Evolutionary conservation across 2,888 invertebrate species (phyloP).

Genomic region (Lypha dubia): DNA sequence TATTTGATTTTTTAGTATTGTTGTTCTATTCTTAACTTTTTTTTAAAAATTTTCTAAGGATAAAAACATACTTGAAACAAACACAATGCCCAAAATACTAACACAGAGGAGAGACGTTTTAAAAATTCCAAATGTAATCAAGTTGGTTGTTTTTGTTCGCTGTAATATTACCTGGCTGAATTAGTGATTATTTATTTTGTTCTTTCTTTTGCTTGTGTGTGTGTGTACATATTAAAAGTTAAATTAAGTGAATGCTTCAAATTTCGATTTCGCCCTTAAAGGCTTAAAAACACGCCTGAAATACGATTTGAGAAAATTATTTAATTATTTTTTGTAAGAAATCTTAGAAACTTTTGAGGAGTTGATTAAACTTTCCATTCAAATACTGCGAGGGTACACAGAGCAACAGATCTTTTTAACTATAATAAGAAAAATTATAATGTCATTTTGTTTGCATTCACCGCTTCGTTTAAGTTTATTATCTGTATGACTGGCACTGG

Average conservation of each 20-base stretch:
- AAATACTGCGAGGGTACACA: background rate
- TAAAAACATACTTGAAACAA: background rate
- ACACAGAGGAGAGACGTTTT: constrained; percentile 37
- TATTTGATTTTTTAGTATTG: constrained; percentile 33
- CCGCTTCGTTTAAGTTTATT: constrained; percentile 18
- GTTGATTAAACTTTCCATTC: background rate
- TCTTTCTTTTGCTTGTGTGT: background rate
- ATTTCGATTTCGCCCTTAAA: constrained; percentile 30
- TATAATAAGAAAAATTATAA: constrained; percentile 46
- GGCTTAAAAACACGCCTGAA: constrained; percentile 23
- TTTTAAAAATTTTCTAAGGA: constrained; percentile 17
- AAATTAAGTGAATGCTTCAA: constrained; percentile 30
- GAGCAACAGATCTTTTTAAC: background rate
- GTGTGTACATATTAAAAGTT: constrained; percentile 6
- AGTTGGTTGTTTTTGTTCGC: constrained; percentile 46
- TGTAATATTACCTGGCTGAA: constrained; percentile 55
- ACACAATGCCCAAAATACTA: constrained; percentile 29
- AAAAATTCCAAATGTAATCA: constrained; percentile 68
- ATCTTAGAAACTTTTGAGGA: background rate
- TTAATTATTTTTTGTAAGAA: constrained; percentile 6
- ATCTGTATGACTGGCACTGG: constrained; percentile 43
- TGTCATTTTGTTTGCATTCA: constrained; percentile 58
- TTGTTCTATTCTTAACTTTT: background rate
- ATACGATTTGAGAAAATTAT: constrained; percentile 30
- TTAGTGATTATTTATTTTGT: constrained; percentile 40